These are phyloP conservation scores for Cinclus cinclus DNA, from an alignment of 2,113 vertebrate species.

Conservation along the genomic window DNA sequence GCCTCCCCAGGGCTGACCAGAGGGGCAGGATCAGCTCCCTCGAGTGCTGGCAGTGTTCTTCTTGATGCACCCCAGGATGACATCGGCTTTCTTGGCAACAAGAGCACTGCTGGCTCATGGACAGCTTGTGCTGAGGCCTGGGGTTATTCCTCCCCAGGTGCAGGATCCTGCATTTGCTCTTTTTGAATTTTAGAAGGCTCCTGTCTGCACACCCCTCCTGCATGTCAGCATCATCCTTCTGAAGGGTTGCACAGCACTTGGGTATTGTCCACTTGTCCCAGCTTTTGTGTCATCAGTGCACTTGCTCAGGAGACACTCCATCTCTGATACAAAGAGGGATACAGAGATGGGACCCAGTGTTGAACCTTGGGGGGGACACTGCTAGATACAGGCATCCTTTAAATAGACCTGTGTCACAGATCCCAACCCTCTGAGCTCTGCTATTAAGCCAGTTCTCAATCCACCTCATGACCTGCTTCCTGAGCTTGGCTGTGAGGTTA, in stretches of 20 bases:
- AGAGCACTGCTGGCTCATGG: background rate
- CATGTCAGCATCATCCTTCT: background rate
- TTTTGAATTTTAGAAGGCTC: background rate
- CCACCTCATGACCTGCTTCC: background rate
- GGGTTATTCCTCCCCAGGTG: background rate
- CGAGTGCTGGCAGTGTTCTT: rapidly evolving
- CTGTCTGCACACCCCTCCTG: background rate
- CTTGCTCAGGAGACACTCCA: background rate
- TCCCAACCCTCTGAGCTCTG: background rate
- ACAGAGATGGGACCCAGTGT: too few species aligned
- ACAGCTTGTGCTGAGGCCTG: background rate
- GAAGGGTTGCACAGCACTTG: background rate
- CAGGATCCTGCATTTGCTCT: background rate
- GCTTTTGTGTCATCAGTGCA: background rate
- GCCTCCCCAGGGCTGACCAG: background rate
- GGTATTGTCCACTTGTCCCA: rapidly evolving
- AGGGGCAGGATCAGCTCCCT: background rate
- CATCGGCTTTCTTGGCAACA: background rate
- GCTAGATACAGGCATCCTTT: background rate
- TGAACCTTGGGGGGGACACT: background rate
- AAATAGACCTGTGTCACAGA: background rate
- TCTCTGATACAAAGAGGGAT: background rate
- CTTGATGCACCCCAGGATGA: too few species aligned
- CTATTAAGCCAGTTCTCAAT: background rate
- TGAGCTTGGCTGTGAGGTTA: background rate